Percentiles rank a stretch among this genome's conserved stretches.
Evolutionary conservation across 2,888 invertebrate species (phyloP).

Genomic region (Scotopteryx bipunctaria): DNA sequence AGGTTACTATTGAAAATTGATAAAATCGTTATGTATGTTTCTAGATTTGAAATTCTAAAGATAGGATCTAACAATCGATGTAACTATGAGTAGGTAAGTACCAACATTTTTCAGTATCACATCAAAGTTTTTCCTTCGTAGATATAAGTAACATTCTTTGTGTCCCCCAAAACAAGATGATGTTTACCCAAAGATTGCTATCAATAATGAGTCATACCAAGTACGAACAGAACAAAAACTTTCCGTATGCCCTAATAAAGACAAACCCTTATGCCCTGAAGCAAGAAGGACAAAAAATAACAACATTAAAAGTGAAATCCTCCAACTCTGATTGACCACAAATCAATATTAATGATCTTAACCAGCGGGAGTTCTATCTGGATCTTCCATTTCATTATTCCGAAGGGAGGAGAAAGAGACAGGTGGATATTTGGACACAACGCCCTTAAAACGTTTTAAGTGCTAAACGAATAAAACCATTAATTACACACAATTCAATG

Average conservation of each 20-base stretch:
- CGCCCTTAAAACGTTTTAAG: slow-evolving; percentile 81
- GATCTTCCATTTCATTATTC: slow-evolving; percentile 52
- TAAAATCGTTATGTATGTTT: no score
- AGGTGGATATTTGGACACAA: slow-evolving; percentile 75
- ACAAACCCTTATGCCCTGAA: slow-evolving; percentile 54
- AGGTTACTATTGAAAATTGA: no score
- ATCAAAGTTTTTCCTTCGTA: no score
- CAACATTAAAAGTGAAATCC: slow-evolving; percentile 81
- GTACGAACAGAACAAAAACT: slow-evolving; percentile 17
- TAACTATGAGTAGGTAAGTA: no score
- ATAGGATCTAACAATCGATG: no score
- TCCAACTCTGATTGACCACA: slow-evolving; percentile 83
- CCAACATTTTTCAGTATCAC: no score
- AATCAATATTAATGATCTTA: slow-evolving; percentile 84
- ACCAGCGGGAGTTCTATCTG: slow-evolving; percentile 74
- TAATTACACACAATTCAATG: slow-evolving; percentile 83
- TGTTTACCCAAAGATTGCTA: slow-evolving; percentile 5
- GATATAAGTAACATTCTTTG: background rate
- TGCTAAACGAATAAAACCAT: slow-evolving; percentile 84
- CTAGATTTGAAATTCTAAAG: no score
- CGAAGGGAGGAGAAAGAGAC: slow-evolving; percentile 50
- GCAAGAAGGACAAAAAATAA: slow-evolving; percentile 62
- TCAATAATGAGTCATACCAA: slow-evolving; percentile 11
- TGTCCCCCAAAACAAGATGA: background rate
- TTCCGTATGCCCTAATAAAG: slow-evolving; percentile 40